phyloP scores from a whole-genome alignment of 2,888 invertebrate genomes.

The Hanleya hanleyi region DNA sequence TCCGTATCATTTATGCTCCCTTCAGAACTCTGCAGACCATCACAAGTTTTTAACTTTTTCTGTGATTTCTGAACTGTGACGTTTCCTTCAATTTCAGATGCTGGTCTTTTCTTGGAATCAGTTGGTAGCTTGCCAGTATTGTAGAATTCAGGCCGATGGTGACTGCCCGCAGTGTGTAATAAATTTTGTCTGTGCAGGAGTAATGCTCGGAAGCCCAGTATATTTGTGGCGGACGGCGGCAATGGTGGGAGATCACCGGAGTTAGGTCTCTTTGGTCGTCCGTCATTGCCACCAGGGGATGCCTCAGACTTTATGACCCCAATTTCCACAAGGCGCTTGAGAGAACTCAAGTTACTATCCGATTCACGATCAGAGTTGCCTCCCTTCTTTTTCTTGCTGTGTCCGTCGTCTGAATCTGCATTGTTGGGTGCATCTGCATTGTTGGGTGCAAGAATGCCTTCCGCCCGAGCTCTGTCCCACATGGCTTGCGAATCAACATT shows the following conservation, averaged over 20 bases:
- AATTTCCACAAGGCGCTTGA: too few relatives aligned
- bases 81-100: too few relatives aligned
- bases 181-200: background rate
- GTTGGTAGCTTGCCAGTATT: too few relatives aligned
- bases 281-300: background rate
- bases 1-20: background rate
- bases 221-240: slow-evolving; percentile 3
- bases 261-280: background rate
- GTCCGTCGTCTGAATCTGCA: background rate
- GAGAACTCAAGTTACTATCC: background rate
- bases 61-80: background rate
- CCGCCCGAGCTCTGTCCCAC: background rate
- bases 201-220: background rate
- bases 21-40: background rate
- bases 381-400: background rate
- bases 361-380: background rate
- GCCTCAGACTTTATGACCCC: background rate
- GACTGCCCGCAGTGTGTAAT: background rate
- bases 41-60: background rate
- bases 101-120: background rate
- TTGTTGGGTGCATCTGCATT: background rate
- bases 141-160: background rate
- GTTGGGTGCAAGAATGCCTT: background rate
- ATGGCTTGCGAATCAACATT: background rate
- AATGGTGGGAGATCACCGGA: background rate